Evolutionary conservation across 2,888 invertebrate genomes (phyloP).

Genomic region (Stenichneumon culpator): DNA sequence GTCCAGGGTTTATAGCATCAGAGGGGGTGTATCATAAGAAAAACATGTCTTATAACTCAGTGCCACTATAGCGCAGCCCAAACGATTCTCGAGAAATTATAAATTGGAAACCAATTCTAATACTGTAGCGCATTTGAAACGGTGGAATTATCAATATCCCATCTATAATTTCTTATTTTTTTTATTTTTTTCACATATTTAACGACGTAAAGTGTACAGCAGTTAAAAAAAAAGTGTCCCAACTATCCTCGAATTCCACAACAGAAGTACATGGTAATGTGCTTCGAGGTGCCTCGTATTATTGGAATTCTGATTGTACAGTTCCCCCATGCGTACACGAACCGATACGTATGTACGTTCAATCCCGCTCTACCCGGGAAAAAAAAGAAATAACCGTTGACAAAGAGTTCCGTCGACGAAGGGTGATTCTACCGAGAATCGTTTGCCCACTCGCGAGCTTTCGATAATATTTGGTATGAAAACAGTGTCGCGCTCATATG

Average conservation of each 20-base stretch:
- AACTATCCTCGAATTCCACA: neutral
- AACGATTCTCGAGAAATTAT: neutral
- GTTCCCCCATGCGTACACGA: neutral
- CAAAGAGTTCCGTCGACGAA: slow-evolving; percentile 3
- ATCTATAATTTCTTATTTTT: too few relatives aligned
- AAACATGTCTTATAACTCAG: too few relatives aligned
- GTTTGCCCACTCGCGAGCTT: slow-evolving; percentile 8
- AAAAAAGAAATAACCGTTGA: slow-evolving; percentile 9
- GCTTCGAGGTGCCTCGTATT: neutral
- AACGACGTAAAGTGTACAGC: too few relatives aligned
- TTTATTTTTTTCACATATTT: too few relatives aligned
- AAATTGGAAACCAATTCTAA: too few relatives aligned
- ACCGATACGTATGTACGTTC: neutral
- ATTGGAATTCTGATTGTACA: neutral
- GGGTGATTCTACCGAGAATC: slow-evolving; percentile 26
- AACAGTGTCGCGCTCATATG: slow-evolving; percentile 11
- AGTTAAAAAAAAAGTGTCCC: neutral
- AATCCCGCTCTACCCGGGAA: neutral
- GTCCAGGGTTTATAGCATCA: neutral
- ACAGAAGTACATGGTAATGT: neutral
- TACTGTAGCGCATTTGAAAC: too few relatives aligned
- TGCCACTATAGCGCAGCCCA: too few relatives aligned
- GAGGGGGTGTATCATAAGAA: too few relatives aligned
- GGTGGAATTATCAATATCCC: too few relatives aligned
- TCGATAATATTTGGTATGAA: slow-evolving; percentile 18